Conservation (phyloP, 2,113 vertebrate genomes). For the Euleptes europaea region DNA sequence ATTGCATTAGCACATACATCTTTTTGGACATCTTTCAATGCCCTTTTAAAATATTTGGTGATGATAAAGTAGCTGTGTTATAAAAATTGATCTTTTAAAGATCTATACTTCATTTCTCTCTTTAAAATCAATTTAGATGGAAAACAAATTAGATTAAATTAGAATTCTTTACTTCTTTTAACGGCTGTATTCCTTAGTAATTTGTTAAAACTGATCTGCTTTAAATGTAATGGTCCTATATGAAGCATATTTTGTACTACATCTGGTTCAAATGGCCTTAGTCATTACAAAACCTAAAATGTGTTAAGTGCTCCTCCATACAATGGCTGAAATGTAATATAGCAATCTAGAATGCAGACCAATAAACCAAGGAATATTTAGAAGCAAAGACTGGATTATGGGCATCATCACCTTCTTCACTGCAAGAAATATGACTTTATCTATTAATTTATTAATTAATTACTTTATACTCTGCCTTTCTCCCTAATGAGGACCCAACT, state of each 20-base stretch:
- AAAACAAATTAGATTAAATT: slow-evolving; percentile 39
- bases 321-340: not conserved
- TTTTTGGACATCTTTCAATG: slow-evolving; percentile 29
- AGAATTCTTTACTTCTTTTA: not conserved
- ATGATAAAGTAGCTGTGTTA: slow-evolving; percentile 31
- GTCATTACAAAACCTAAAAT: not conserved
- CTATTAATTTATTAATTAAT: too few relatives aligned
- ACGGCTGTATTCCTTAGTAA: slow-evolving; percentile 7
- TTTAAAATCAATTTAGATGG: slow-evolving; percentile 29
- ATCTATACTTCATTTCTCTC: slow-evolving; percentile 17
- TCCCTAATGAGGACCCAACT: too few relatives aligned
- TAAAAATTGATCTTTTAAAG: slow-evolving; percentile 25
- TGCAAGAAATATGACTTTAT: too few relatives aligned
- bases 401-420: too few relatives aligned
- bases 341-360: not conserved
- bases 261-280: not conserved
- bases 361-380: too few relatives aligned
- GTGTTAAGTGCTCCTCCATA: not conserved
- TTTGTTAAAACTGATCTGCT: slow-evolving; percentile 7
- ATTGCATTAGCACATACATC: slow-evolving; percentile 15
- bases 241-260: not conserved
- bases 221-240: not conserved
- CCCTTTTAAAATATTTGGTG: slow-evolving; percentile 31
- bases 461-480: too few relatives aligned
- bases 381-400: too few relatives aligned